These are phyloP conservation scores for Bovichtus variegatus DNA, from an alignment of 2,797 vertebrate genomes.

Conservation along the genomic window DNA sequence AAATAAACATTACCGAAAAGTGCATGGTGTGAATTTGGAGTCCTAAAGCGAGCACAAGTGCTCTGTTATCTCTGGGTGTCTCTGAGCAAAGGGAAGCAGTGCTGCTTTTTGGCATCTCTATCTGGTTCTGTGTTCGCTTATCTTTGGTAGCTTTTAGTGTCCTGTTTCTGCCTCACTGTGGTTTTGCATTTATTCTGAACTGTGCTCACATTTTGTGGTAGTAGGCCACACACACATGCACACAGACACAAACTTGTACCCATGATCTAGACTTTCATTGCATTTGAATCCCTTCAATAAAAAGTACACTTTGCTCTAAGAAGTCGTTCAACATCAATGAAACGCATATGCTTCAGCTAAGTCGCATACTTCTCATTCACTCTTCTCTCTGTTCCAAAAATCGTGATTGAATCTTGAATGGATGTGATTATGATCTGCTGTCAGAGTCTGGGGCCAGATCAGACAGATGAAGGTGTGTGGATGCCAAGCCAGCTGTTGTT, in stretches of 20 bases:
- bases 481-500: slow-evolving; percentile 79
- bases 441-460: slow-evolving; percentile 76
- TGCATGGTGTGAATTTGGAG: neutral
- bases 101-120: slow-evolving; percentile 35
- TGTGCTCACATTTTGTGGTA: slow-evolving; percentile 28
- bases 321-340: slow-evolving; percentile 63
- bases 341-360: slow-evolving; percentile 56
- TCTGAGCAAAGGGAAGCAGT: slow-evolving; percentile 43
- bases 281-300: slow-evolving; percentile 54
- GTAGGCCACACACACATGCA: slow-evolving; percentile 16
- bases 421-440: slow-evolving; percentile 79
- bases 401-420: slow-evolving; percentile 77
- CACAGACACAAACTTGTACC: neutral
- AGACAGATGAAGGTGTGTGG: slow-evolving; percentile 70
- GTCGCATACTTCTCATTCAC: slow-evolving; percentile 63
- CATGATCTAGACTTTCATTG: slow-evolving; percentile 37
- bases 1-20: neutral
- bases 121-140: slow-evolving; percentile 38
- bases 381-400: slow-evolving; percentile 64
- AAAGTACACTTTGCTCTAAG: slow-evolving; percentile 46
- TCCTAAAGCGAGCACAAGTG: neutral
- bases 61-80: slow-evolving; percentile 28
- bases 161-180: slow-evolving; percentile 49
- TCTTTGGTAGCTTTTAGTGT: slow-evolving; percentile 55
- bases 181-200: slow-evolving; percentile 57